Conservation (phyloP, 2,113 vertebrate genomes). For the Pungitius pungitius region DNA sequence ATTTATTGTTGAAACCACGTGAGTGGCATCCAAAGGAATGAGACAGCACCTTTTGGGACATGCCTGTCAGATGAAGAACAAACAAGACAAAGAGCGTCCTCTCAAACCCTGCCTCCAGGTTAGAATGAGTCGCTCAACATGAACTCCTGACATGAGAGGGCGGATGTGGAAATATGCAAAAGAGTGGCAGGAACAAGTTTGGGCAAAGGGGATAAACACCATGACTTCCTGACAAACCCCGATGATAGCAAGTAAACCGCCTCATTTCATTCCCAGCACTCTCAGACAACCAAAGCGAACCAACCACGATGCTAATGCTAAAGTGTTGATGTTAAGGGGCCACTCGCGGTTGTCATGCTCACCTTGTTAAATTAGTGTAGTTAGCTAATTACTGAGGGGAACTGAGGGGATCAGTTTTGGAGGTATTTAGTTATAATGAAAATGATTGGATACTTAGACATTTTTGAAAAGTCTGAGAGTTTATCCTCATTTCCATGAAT, state of each 20-base stretch:
- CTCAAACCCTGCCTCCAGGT: slow-evolving; percentile 28
- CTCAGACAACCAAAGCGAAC: not conserved
- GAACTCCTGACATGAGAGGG: slow-evolving; percentile 40
- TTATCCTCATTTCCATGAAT: not conserved
- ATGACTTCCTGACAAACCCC: slow-evolving; percentile 14
- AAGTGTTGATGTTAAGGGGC: not conserved
- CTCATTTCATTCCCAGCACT: not conserved
- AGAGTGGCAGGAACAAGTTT: slow-evolving; percentile 43
- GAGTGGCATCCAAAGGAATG: slow-evolving; percentile 51
- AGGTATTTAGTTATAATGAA: not conserved
- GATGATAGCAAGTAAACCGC: slow-evolving; percentile 7
- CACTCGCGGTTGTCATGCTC: not conserved
- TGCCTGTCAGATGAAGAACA: slow-evolving; percentile 54
- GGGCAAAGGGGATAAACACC: slow-evolving; percentile 24
- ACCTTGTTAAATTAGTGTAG: not conserved
- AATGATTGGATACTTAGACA: not conserved
- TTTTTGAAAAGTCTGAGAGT: not conserved
- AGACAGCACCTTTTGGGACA: slow-evolving; percentile 52
- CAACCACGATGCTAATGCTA: not conserved
- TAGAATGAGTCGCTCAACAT: slow-evolving; percentile 7
- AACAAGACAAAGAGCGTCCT: slow-evolving; percentile 46
- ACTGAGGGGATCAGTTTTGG: not conserved
- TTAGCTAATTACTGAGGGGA: not conserved
- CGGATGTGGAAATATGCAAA: slow-evolving; percentile 28
- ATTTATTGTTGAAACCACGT: slow-evolving; percentile 60